These are phyloP conservation scores for Mungos mungo DNA, from an alignment of 2,113 vertebrate genomes.

Conservation along the genomic window DNA sequence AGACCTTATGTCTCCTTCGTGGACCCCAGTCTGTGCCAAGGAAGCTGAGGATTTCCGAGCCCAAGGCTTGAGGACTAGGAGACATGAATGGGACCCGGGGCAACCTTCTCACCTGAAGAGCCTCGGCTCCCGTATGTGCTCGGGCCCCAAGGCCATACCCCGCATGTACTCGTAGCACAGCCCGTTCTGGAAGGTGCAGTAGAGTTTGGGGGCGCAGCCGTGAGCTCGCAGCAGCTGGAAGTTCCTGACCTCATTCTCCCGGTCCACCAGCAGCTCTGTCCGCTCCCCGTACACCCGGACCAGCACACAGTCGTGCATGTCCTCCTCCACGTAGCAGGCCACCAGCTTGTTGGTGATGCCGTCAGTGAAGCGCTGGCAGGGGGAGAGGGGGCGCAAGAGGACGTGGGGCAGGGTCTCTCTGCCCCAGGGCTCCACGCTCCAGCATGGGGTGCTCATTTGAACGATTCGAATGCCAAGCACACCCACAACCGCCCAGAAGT, in stretches of 20 bases:
- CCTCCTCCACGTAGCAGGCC: constrained; percentile 92
- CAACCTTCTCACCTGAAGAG: constrained; percentile 89
- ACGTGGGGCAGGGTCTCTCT: not conserved
- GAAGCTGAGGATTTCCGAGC: not conserved
- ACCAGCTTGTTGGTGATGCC: constrained; percentile 99
- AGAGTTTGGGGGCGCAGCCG: constrained; percentile 94
- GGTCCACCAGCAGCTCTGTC: constrained; percentile 95
- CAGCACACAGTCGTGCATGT: constrained; percentile 91
- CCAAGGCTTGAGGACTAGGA: not conserved
- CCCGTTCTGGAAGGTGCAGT: constrained; percentile 97
- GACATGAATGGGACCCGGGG: not conserved
- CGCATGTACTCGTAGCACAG: constrained; percentile 97
- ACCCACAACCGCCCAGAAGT: not conserved
- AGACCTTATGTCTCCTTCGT: not conserved
- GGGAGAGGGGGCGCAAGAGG: not conserved
- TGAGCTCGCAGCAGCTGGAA: constrained; percentile 96
- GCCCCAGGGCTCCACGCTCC: not conserved
- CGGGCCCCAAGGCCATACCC: constrained; percentile 92
- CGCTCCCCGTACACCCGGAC: constrained; percentile 95
- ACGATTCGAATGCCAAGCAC: not conserved
- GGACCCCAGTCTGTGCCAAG: not conserved
- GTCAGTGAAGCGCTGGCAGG: constrained; percentile 94
- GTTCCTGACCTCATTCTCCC: constrained; percentile 95
- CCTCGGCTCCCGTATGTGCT: constrained; percentile 92
- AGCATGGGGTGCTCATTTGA: not conserved